Conservation (phyloP, 2,797 vertebrate species). For the Anomalospiza imberbis region DNA sequence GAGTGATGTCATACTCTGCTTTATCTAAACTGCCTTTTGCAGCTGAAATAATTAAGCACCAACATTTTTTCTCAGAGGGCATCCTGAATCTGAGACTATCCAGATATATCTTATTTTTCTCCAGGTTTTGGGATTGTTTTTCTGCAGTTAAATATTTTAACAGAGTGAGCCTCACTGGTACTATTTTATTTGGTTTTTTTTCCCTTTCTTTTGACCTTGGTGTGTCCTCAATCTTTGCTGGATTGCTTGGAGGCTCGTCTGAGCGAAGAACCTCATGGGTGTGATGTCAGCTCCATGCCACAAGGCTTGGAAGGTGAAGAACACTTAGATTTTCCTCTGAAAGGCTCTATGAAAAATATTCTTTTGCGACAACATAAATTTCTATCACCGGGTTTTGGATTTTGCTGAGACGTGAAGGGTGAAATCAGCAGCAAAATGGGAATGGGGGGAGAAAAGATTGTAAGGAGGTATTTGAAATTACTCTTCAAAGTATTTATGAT, state of each 20-base stretch:
- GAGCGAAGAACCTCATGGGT: background rate
- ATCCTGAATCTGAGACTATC: background rate
- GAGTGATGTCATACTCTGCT: background rate
- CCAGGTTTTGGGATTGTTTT: background rate
- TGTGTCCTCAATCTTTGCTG: conserved; percentile 11
- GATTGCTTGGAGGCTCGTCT: background rate
- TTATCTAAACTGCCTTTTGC: background rate
- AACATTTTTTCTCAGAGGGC: background rate
- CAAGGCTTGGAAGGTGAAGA: conserved; percentile 11
- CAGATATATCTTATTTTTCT: background rate
- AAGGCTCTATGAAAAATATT: background rate
- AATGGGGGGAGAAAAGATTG: background rate
- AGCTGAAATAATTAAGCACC: background rate
- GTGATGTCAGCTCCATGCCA: background rate
- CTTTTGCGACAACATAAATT: background rate
- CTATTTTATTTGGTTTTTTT: background rate
- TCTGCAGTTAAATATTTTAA: background rate
- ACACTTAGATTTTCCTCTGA: background rate
- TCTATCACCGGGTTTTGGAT: background rate
- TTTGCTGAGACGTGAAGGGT: background rate
- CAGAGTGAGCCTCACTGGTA: rapidly evolving
- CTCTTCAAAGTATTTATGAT: background rate
- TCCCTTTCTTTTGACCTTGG: conserved; percentile 23
- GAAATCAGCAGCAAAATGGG: background rate
- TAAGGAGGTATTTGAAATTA: background rate